phyloP scores from a whole-genome alignment of 2,113 vertebrate genomes.

The Podocnemis expansa region DNA sequence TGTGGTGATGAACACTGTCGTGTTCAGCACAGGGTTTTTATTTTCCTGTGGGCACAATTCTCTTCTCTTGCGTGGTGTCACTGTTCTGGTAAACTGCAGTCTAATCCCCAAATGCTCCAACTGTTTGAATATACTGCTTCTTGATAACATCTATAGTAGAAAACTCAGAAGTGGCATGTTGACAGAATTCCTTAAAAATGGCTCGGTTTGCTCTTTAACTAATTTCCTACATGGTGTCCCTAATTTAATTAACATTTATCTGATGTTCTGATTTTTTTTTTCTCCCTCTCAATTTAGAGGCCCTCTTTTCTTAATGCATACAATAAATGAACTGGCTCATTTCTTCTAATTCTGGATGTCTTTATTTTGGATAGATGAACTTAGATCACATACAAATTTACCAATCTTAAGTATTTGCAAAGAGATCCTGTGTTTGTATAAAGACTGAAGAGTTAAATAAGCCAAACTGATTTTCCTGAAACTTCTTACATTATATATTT shows the following conservation, averaged over 20 bases:
- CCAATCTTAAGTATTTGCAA: not conserved
- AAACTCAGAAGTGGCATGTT: not conserved
- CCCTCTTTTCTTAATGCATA: not conserved
- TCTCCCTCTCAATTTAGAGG: not conserved
- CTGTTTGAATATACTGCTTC: not conserved
- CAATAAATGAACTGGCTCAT: not conserved
- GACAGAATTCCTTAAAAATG: not conserved
- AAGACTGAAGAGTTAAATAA: not conserved
- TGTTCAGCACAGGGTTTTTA: not conserved
- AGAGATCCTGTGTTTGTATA: not conserved
- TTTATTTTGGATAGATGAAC: not conserved
- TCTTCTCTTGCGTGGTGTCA: not conserved
- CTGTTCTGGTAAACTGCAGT: not conserved
- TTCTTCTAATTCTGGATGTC: not conserved
- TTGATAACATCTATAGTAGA: not conserved
- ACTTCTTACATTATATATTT: not conserved
- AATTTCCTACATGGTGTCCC: not conserved
- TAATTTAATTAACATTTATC: not conserved
- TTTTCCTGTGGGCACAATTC: not conserved
- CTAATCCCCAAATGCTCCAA: not conserved
- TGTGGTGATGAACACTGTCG: not conserved
- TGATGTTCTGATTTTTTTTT: not conserved
- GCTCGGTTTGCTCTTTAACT: not conserved
- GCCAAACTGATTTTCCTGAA: not conserved
- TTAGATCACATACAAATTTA: not conserved